phyloP scores from a whole-genome alignment of 2,113 vertebrate genomes.

The Phrynosoma blainvillii region DNA sequence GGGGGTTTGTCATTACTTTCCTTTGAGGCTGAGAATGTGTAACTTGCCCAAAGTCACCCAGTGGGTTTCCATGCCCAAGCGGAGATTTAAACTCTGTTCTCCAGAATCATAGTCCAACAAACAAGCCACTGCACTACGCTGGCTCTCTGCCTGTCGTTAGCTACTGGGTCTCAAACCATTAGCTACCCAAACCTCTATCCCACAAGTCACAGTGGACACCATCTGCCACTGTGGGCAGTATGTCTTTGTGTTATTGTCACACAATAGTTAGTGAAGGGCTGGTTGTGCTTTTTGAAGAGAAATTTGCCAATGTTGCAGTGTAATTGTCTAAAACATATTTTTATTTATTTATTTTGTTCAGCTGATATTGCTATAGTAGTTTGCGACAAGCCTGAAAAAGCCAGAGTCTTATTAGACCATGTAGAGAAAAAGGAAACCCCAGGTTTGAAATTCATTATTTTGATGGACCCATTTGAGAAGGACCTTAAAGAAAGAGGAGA shows the following conservation, averaged over 20 bases:
- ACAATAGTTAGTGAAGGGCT: neutral
- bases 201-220: too few species aligned
- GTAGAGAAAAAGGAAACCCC: conserved; percentile 87
- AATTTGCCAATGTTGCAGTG: neutral
- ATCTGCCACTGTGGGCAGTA: neutral
- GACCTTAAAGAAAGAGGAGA: conserved; percentile 80
- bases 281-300: neutral
- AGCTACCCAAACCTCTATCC: neutral
- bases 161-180: neutral
- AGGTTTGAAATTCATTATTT: conserved; percentile 85
- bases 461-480: conserved; percentile 90
- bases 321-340: neutral
- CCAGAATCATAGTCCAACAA: too few species aligned
- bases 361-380: conserved; percentile 95
- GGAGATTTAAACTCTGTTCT: too few species aligned
- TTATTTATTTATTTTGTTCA: conserved; percentile 61
- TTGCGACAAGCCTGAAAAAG: conserved; percentile 93
- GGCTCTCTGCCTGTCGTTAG: neutral
- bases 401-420: conserved; percentile 85
- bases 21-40: too few species aligned
- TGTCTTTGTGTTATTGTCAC: neutral
- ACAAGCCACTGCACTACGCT: too few species aligned
- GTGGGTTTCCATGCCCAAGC: too few species aligned
- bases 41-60: too few species aligned
- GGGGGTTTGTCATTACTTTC: too few species aligned